phyloP scores from a whole-genome alignment of 2,888 invertebrate genomes.

The Pteria penguin region DNA sequence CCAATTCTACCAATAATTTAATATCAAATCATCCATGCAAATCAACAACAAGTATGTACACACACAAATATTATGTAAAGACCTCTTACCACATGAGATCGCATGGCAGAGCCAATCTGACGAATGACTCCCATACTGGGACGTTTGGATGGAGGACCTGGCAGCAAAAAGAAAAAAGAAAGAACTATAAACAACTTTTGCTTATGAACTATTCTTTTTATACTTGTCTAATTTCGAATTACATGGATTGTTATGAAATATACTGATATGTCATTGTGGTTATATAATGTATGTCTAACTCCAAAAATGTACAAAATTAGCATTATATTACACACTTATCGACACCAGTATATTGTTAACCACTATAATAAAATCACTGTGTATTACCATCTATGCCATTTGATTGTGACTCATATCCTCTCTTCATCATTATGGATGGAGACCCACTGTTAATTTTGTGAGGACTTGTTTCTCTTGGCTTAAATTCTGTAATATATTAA shows the following conservation, averaged over 20 bases:
- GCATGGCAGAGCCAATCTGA: conserved; percentile 70
- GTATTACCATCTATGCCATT: conserved; percentile 94
- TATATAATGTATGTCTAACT: too few species aligned
- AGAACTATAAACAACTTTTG: neutral
- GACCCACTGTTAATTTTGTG: conserved; percentile 45
- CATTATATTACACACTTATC: too few species aligned
- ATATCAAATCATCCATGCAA: neutral
- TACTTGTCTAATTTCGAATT: neutral
- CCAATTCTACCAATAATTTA: conserved; percentile 12
- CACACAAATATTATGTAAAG: too few species aligned
- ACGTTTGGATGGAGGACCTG: conserved; percentile 88
- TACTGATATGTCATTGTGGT: too few species aligned
- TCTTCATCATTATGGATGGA: conserved; percentile 87
- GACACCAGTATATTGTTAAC: too few species aligned
- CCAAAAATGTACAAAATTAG: too few species aligned
- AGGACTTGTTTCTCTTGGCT: neutral
- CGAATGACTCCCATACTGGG: conserved; percentile 81
- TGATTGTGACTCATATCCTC: conserved; percentile 88
- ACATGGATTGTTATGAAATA: too few species aligned
- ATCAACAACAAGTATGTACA: conserved; percentile 7
- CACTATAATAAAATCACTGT: too few species aligned
- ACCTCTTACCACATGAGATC: conserved; percentile 59
- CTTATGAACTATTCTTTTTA: neutral
- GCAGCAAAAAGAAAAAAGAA: conserved; percentile 21
- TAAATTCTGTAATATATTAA: conserved; percentile 14